phyloP scores from a whole-genome alignment of 2,797 vertebrate species.

The Eulemur albifrons region DNA sequence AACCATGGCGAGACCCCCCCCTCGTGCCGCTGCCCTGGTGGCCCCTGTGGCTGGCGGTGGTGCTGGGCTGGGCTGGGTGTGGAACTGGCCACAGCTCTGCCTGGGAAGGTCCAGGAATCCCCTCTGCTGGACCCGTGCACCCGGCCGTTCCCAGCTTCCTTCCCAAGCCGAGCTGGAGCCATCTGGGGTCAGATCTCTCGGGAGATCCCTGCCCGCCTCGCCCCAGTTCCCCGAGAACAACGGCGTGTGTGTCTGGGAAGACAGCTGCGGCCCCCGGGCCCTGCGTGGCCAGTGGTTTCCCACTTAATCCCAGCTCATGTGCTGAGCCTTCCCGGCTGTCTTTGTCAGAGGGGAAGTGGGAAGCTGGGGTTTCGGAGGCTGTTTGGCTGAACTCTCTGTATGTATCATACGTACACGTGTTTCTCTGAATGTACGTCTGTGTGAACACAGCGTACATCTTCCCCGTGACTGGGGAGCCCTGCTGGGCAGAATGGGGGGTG shows the following conservation, averaged over 20 bases:
- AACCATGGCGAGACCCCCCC: not conserved
- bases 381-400: not conserved
- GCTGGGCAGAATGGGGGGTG: too few relatives aligned
- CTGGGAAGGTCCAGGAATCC: not conserved
- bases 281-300: not conserved
- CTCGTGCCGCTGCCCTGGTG: fast-evolving
- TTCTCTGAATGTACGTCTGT: not conserved
- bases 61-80: not conserved
- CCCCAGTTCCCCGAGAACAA: not conserved
- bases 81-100: not conserved
- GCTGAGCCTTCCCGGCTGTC: not conserved
- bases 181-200: fast-evolving
- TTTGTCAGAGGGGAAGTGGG: not conserved
- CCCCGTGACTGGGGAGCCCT: fast-evolving
- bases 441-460: not conserved
- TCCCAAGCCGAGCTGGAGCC: not conserved
- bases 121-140: fast-evolving
- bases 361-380: not conserved
- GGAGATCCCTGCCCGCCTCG: fast-evolving
- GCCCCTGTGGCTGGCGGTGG: fast-evolving
- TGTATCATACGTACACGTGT: fast-evolving
- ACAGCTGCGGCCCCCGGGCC: not conserved
- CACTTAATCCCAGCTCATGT: not conserved
- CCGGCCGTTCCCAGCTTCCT: fast-evolving
- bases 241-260: not conserved